Conservation (phyloP, 1,140 invertebrate genomes). For the Metopolophium dirhodum region DNA sequence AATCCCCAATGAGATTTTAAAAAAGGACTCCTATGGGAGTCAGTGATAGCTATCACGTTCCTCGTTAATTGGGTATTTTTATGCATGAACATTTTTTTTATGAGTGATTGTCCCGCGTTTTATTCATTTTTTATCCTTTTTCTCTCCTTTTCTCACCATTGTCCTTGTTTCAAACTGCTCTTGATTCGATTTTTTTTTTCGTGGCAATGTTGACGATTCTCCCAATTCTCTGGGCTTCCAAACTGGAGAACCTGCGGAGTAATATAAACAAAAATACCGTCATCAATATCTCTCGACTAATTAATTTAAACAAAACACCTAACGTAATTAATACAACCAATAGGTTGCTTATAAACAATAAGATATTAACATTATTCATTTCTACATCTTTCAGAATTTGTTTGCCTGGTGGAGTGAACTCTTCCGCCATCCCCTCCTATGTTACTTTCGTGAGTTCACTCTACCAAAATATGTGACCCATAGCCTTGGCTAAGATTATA, state of each 20-base stretch:
- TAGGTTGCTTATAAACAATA: neutral
- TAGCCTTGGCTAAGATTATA: slow-evolving; percentile 47
- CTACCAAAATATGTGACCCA: slow-evolving; percentile 4
- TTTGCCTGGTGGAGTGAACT: slow-evolving; percentile 36
- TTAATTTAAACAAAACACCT: neutral
- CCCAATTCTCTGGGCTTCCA: slow-evolving; percentile 85
- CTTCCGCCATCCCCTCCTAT: neutral
- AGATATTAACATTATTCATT: neutral
- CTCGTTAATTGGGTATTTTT: slow-evolving; percentile 11
- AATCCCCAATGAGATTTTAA: slow-evolving; percentile 20
- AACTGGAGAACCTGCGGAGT: slow-evolving; percentile 80
- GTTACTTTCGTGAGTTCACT: slow-evolving; percentile 34
- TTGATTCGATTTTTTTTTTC: slow-evolving; percentile 61
- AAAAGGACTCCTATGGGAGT: neutral
- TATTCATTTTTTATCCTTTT: slow-evolving; percentile 56
- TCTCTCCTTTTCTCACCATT: slow-evolving; percentile 58
- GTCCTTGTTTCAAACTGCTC: slow-evolving; percentile 59
- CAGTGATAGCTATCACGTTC: neutral
- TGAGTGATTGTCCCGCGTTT: slow-evolving; percentile 49
- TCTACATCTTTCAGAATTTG: neutral
- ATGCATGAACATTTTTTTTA: slow-evolving; percentile 18
- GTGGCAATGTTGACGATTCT: slow-evolving; percentile 61
- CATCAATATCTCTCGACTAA: slow-evolving; percentile 14
- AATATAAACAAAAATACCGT: slow-evolving; percentile 21
- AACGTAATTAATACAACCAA: neutral